Base-by-base conservation (phyloP, 2,888 invertebrate species). In the Laspeyria flexula region DNA sequence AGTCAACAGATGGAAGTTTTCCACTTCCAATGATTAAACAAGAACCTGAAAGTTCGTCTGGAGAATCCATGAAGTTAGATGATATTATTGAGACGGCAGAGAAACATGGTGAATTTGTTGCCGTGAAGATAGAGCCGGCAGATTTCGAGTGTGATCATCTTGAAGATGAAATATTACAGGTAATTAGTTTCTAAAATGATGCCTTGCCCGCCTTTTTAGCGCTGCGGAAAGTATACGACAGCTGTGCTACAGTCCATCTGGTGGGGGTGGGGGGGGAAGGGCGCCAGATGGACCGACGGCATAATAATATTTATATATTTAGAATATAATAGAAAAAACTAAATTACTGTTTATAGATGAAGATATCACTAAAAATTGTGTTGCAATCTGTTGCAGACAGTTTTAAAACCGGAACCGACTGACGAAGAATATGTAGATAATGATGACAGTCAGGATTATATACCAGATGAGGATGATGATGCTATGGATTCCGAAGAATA, bases 71-170 rank as follows among this genome's bases (percentile, higher is more conserved):
- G 1, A 54, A 51, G 43, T 52, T 79, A 9, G 50, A 72, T 10
- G 60, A 77, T 12, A 62, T 84, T n/a, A 60, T 84, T 31, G 62
- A 75, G 33, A 69, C 65, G 10, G 81, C 73, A 2, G 66, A 69
- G 43, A 65, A 70, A 55, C 68, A 79, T 56, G 85, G 81, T 5
- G 51, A 79, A 53, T 61, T 60, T 11, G 50, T 78, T 33, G 34
- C 64, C 15, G 45, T 77, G n/a, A 60, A 69, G 12, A n/a, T 43
- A 5, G 62, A 73, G 13, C 31, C 43, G 10, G 41, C 60, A 0
- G 34, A 34, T 4, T 44, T 35, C 11, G 46, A 55, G 29, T 55
- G 12, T 38, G 65, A 64, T 23, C 62, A 59, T 52, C 58, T 61
- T 31, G 71, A 71, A 25, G 48, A 57, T 21, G 63, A 38, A 25